Base-by-base conservation (phyloP, 2,797 vertebrate species). In the Mycteria americana region DNA sequence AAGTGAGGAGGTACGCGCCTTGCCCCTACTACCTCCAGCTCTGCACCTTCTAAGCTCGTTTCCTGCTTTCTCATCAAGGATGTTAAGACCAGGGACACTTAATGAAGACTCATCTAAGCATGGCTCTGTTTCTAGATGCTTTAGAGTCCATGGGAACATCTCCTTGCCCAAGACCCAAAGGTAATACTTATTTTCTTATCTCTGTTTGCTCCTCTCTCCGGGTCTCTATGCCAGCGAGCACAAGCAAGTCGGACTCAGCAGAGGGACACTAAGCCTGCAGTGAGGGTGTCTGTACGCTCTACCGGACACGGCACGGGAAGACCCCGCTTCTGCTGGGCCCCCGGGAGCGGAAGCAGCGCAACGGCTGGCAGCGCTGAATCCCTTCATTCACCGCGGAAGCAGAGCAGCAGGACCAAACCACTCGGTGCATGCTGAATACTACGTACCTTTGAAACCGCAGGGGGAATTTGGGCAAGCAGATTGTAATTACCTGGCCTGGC, bases 361-460 rank as follows among this genome's bases (percentile, higher is more conserved):
- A 63, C 9, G 5, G 84, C 1, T 5, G 68, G 73, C 81, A 85
- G 72, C 2, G 9, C 74, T 1, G 2, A 62, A 30, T 27, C 54
- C 31, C 63, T 45, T 24, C n/a, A 1, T 7, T 33, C 31, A 5
- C 50, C 0, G 0, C 0, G 3, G 70, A 59, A 88, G 79, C 0
- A 0, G 35, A 94, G 75, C 86, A 35, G 81, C 15, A 10, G 59
- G 35, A 86, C 76, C 50, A 24, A 83, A 57, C 35, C 19, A 2
- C 76, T 43, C 2, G 1, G 60, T 18, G 21, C 50, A 31, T 67
- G 21, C 45, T 28, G 91, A 37, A 46, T 27, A 35, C 59, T 2
- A 9, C 0, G 0, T 46, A 70, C 64, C 54, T 81, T 14, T 11
- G 73, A 77, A 93, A 88, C 22, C 9, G 7, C 39, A 50, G 17